Evolutionary conservation across 1,140 invertebrate species (phyloP).

Genomic region (Akabosia matsudoensis): DNA sequence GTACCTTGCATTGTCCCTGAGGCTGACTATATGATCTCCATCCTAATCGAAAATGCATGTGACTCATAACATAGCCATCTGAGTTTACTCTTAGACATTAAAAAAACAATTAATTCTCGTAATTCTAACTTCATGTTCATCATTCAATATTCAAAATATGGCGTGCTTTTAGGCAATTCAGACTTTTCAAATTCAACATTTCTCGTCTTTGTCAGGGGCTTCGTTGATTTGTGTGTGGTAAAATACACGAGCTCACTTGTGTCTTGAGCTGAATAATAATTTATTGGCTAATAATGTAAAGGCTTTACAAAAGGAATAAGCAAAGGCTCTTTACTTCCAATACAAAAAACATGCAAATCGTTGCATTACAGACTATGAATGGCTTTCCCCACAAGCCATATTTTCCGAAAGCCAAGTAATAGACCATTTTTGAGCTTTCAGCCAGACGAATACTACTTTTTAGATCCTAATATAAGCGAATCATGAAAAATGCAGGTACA

Average conservation of each 20-base stretch:
- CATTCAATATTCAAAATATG: neutral
- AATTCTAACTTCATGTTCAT: neutral
- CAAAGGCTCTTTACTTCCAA: neutral
- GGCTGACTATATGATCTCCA: neutral
- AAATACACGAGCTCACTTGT: neutral
- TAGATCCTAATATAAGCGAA: too few species aligned
- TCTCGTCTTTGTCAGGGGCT: neutral
- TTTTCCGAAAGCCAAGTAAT: too few species aligned
- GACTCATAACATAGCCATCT: neutral
- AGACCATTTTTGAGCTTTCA: too few species aligned
- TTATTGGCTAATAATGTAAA: neutral
- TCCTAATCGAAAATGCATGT: neutral
- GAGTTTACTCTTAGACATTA: neutral
- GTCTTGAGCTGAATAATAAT: neutral
- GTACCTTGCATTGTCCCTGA: neutral
- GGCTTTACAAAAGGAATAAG: neutral
- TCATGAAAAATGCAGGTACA: too few species aligned
- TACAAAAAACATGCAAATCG: conserved; percentile 5
- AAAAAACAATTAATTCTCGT: neutral
- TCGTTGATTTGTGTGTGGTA: neutral
- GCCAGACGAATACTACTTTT: too few species aligned
- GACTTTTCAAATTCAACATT: neutral
- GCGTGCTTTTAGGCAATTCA: neutral
- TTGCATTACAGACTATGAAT: neutral
- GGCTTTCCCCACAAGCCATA: neutral